These are phyloP conservation scores for Galbula dea DNA, from an alignment of 2,113 vertebrate species.

Conservation along the genomic window DNA sequence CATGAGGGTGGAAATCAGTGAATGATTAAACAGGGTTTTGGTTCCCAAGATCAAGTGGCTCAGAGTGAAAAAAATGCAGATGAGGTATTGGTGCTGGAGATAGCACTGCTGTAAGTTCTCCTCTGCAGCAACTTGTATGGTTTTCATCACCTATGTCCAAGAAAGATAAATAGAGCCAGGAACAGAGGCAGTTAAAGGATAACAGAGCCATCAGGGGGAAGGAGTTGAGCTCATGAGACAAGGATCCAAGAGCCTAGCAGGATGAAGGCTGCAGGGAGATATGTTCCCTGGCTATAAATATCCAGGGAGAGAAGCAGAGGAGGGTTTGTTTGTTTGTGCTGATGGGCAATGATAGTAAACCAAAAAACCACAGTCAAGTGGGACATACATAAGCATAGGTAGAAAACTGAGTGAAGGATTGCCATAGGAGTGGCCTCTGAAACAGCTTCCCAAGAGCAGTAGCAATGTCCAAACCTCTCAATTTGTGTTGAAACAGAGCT, in stretches of 20 bases:
- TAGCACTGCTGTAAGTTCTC: not conserved
- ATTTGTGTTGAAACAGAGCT: not conserved
- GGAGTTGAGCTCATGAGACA: slow-evolving; percentile 5
- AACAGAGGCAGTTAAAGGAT: not conserved
- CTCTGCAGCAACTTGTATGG: fast-evolving
- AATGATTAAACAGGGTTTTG: not conserved
- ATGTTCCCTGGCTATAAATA: not conserved
- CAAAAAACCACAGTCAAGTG: not conserved
- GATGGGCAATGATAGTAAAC: not conserved
- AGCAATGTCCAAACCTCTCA: not conserved
- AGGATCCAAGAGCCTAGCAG: not conserved
- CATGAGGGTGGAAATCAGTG: not conserved
- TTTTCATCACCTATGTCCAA: not conserved
- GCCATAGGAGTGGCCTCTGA: not conserved
- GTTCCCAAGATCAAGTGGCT: not conserved
- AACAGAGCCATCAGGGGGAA: not conserved
- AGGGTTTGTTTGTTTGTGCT: not conserved
- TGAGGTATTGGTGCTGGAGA: not conserved
- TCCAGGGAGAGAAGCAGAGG: not conserved
- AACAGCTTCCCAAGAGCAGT: not conserved
- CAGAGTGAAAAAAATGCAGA: not conserved
- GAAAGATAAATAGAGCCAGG: not conserved
- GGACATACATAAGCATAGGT: fast-evolving
- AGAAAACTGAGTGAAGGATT: not conserved
- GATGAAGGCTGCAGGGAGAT: not conserved